Percentiles rank a stretch among this genome's conserved stretches.
These are phyloP conservation scores for human DNA, from an alignment of 2,113 vertebrate species.

Conservation along the genomic window GRCh38 chr15:65230501-65231000, in stretches of 20 bases:
- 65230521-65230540: too few species aligned
- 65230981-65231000: too few species aligned
- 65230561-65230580: background rate
- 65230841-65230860: too few species aligned
- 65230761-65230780: background rate
- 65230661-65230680: background rate
- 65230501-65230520: too few species aligned
- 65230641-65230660: background rate
- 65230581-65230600: background rate
- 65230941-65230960: too few species aligned
- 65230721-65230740: background rate
- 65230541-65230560: too few species aligned
- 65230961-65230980: too few species aligned
- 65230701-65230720: background rate
- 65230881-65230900: background rate
- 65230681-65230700: background rate
- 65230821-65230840: too few species aligned
- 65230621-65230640: background rate
- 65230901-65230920: too few species aligned
- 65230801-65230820: slow-evolving; percentile 7
- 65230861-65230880: background rate
- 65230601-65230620: background rate
- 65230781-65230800: background rate
- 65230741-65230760: background rate
- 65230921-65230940: too few species aligned